Evolutionary conservation across 2,113 vertebrate species (phyloP).

Genomic region (Toxostoma redivivum): DNA sequence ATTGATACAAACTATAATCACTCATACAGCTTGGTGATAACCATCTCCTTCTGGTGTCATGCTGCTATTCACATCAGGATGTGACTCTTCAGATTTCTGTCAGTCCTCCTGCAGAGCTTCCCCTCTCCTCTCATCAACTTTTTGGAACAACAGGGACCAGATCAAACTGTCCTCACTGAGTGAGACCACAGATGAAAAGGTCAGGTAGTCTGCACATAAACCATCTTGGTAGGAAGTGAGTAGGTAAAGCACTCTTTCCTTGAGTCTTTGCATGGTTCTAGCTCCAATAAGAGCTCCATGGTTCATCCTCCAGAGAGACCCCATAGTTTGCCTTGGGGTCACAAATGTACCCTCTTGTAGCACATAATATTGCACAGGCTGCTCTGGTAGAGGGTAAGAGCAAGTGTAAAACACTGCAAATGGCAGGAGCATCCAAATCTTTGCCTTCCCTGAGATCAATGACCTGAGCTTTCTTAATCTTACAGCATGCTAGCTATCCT

Average conservation of each 20-base stretch:
- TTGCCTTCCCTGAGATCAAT: background rate
- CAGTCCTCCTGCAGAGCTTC: background rate
- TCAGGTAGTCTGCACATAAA: background rate
- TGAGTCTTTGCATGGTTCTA: background rate
- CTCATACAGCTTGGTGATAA: background rate
- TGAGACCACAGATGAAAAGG: background rate
- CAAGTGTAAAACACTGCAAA: background rate
- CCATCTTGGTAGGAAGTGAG: background rate
- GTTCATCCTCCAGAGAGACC: background rate
- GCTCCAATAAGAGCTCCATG: background rate
- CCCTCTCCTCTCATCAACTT: background rate
- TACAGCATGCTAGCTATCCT: background rate
- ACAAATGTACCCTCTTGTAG: background rate
- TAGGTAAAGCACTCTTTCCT: background rate
- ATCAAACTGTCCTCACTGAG: background rate
- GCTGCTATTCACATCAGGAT: slow-evolving; percentile 31
- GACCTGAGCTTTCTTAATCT: background rate
- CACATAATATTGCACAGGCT: background rate
- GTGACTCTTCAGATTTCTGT: background rate
- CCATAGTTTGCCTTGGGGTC: background rate
- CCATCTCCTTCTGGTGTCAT: slow-evolving; percentile 8
- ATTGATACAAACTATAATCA: background rate
- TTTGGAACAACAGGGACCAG: background rate
- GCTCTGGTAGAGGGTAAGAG: background rate
- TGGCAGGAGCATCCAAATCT: background rate